phyloP scores from a whole-genome alignment of 2,888 invertebrate genomes.

The Rotaria sp. region DNA sequence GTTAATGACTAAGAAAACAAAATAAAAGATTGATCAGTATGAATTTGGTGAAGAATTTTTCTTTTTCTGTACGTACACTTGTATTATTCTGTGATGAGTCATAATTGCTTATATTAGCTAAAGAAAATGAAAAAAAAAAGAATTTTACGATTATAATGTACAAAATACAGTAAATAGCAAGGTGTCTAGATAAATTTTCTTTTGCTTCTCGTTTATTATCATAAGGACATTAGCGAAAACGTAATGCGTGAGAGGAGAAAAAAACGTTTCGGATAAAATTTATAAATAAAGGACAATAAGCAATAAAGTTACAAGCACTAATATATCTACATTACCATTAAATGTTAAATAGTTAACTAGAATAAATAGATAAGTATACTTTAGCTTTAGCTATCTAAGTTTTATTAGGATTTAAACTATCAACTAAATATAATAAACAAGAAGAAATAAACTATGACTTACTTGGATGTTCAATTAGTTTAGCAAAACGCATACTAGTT shows the following conservation, averaged over 20 bases:
- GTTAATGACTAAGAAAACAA: not conserved
- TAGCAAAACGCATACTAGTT: not conserved
- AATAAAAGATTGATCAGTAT: too few species aligned
- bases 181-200: not conserved
- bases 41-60: not conserved
- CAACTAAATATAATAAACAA: not conserved
- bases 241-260: too few species aligned
- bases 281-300: not conserved
- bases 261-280: too few species aligned
- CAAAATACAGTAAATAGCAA: not conserved
- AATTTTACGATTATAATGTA: not conserved
- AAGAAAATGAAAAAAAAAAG: not conserved
- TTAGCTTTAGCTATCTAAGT: not conserved
- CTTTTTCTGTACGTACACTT: not conserved
- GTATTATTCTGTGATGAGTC: not conserved
- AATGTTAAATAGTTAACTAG: constrained; percentile 16
- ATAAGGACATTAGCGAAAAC: not conserved
- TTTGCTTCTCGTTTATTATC: not conserved
- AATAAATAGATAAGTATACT: not conserved
- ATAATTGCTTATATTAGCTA: not conserved
- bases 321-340: not conserved
- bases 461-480: constrained; percentile 23
- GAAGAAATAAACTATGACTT: not conserved
- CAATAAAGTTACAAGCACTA: not conserved
- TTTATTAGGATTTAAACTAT: not conserved